Percentiles rank a stretch among this genome's conserved stretches.
Evolutionary conservation across 2,888 invertebrate genomes (phyloP).

Genomic region (Pachydiplax longipennis): DNA sequence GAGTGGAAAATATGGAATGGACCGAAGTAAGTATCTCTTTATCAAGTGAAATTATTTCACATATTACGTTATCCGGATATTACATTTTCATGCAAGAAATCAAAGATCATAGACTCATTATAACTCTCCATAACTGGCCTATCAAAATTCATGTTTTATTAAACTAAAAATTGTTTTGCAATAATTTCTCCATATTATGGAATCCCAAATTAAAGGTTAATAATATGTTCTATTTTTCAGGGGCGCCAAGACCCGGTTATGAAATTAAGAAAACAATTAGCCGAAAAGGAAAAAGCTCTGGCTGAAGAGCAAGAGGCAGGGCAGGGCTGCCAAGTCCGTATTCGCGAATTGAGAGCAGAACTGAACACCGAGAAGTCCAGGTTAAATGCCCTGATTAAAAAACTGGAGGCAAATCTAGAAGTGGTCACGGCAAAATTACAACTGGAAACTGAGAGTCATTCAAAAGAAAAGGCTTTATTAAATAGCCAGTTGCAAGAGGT

Average conservation of each 20-base stretch:
- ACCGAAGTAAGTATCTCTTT: conserved; percentile 68
- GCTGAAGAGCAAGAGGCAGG: conserved; percentile 78
- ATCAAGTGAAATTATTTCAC: no score
- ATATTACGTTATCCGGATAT: no score
- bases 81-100: no score
- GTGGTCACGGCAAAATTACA: conserved; percentile 64
- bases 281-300: conserved; percentile 83
- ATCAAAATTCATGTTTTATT: no score
- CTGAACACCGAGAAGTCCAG: conserved; percentile 73
- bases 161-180: no score
- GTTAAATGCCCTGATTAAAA: conserved; percentile 63
- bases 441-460: conserved; percentile 64
- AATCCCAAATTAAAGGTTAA: no score
- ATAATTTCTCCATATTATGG: no score
- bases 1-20: conserved; percentile 80
- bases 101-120: no score
- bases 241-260: conserved; percentile 85
- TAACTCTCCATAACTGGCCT: no score
- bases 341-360: conserved; percentile 78
- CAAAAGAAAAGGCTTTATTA: conserved; percentile 69
- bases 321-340: conserved; percentile 76
- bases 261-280: conserved; percentile 85
- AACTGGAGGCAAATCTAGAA: conserved; percentile 63
- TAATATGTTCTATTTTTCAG: conserved; percentile 56
- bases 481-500: conserved; percentile 68